Evolutionary conservation across 35 echinoderm and acorn worm species (phyloP).

Genomic region (Hemicentrotus pulcherrimus): DNA sequence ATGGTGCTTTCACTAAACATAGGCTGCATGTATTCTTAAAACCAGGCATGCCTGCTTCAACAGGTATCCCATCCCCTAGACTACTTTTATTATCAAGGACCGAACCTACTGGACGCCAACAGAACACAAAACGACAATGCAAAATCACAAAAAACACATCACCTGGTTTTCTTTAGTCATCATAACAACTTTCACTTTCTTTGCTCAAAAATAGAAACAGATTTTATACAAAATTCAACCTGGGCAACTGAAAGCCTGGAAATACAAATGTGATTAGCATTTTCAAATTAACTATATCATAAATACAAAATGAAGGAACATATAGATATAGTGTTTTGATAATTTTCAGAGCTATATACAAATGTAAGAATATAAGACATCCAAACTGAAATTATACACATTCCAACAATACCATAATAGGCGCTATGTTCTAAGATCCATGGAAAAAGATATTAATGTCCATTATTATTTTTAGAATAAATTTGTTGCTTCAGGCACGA

Average conservation of each 20-base stretch:
- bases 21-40: too few relatives aligned
- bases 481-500: background rate
- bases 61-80: too few relatives aligned
- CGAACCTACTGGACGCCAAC: background rate
- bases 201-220: slow-evolving; percentile 13
- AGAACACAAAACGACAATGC: background rate
- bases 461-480: background rate
- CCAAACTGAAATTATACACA: background rate
- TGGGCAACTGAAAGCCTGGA: background rate
- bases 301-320: background rate
- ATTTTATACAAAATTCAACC: background rate
- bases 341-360: slow-evolving; percentile 6
- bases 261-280: slow-evolving; percentile 13
- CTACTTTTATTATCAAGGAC: background rate
- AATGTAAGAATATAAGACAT: background rate
- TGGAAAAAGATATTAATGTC: background rate
- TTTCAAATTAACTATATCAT: background rate
- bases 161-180: background rate
- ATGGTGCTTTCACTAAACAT: too few relatives aligned
- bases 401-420: background rate
- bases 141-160: background rate
- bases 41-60: too few relatives aligned
- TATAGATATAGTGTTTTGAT: slow-evolving; percentile 5
- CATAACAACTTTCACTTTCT: background rate
- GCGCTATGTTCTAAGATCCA: background rate